Conservation (phyloP, 2,113 vertebrate genomes). For the Centropus bengalensis region DNA sequence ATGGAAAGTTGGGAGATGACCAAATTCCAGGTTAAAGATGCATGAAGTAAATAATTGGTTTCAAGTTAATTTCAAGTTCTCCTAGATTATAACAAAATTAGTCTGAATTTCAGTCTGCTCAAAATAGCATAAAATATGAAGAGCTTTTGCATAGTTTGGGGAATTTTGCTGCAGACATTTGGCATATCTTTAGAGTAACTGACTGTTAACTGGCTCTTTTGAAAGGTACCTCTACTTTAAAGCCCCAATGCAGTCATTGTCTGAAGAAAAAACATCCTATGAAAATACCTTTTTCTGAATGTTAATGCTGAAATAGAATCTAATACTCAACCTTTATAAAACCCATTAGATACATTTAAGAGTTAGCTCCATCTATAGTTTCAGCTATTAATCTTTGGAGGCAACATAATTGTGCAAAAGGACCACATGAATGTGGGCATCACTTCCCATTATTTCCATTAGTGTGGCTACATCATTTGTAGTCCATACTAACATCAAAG, state of each 20-base stretch:
- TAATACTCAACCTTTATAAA: neutral
- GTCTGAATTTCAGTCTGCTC: neutral
- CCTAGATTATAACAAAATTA: neutral
- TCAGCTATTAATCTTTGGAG: neutral
- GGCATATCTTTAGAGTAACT: neutral
- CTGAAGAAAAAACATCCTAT: neutral
- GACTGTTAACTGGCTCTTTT: neutral
- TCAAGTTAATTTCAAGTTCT: neutral
- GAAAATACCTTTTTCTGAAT: neutral
- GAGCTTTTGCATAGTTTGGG: accelerated
- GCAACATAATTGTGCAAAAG: neutral
- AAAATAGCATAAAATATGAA: neutral
- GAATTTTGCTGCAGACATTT: neutral
- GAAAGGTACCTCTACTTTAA: neutral
- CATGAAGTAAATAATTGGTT: neutral
- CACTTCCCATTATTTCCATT: neutral
- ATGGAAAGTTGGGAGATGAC: neutral
- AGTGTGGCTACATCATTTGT: neutral
- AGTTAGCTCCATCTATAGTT: neutral
- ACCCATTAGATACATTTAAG: neutral
- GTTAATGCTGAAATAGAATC: neutral
- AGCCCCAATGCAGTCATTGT: neutral
- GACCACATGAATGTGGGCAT: neutral
- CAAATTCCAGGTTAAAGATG: neutral
- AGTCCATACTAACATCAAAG: neutral